Conservation (phyloP, 2,888 invertebrate species). For the Lamellibrachia columna region DNA sequence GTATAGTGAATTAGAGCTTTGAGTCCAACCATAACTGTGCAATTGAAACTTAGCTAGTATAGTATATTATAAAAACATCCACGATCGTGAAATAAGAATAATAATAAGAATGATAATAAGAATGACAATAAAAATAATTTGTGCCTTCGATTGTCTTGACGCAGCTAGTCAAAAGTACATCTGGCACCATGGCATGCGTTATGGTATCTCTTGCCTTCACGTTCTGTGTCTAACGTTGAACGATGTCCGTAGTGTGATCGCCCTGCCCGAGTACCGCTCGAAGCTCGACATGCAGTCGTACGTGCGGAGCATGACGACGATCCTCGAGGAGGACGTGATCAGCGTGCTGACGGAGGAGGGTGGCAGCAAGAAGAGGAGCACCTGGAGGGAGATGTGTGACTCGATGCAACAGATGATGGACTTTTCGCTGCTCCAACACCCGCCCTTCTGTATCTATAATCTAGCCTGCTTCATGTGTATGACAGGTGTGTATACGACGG, state of each 20-base stretch:
- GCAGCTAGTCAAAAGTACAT: too few species aligned
- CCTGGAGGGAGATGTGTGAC: constrained; percentile 64
- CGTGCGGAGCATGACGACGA: constrained; percentile 59
- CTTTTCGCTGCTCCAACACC: constrained; percentile 85
- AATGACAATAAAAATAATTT: too few species aligned
- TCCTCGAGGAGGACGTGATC: constrained; percentile 68
- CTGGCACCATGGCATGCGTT: too few species aligned
- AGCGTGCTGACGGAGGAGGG: constrained; percentile 42
- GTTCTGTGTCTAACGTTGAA: not conserved
- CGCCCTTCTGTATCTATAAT: constrained; percentile 90
- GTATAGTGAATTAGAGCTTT: too few species aligned
- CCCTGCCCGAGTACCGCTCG: constrained; percentile 25
- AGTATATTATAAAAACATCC: too few species aligned
- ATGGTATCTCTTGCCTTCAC: too few species aligned
- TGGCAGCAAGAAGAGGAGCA: constrained; percentile 45
- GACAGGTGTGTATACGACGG: not conserved
- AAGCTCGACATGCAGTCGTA: constrained; percentile 62
- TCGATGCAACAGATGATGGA: constrained; percentile 87
- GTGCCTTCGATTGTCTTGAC: too few species aligned
- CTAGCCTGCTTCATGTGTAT: constrained; percentile 77
- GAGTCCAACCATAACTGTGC: too few species aligned
- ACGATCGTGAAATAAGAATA: too few species aligned
- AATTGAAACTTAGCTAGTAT: too few species aligned
- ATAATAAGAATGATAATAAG: too few species aligned
- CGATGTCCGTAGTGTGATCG: constrained; percentile 7